phyloP scores from a whole-genome alignment of 2,888 invertebrate genomes.

The Rotaria macrura region DNA sequence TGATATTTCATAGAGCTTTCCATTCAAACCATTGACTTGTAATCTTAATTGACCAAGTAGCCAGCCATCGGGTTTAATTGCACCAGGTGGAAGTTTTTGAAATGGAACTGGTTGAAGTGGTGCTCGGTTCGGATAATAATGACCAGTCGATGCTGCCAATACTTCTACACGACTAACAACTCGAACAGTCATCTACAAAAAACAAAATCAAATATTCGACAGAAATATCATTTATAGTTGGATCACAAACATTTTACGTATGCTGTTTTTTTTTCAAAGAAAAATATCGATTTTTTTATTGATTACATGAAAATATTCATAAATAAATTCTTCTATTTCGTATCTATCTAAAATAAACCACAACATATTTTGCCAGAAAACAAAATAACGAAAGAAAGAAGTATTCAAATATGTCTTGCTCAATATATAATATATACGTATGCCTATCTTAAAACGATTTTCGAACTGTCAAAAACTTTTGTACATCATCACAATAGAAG shows the following conservation, averaged over 20 bases:
- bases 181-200: neutral
- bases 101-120: neutral
- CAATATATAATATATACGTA: neutral
- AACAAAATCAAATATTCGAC: no score
- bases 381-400: neutral
- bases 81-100: neutral
- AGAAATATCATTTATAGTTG: no score
- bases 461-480: neutral
- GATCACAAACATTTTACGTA: no score
- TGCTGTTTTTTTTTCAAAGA: no score
- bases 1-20: neutral
- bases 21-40: neutral
- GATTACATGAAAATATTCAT: no score
- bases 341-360: neutral
- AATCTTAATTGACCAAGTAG: neutral
- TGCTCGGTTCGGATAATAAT: neutral
- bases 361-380: neutral
- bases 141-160: neutral
- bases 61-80: neutral
- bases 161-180: neutral
- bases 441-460: neutral
- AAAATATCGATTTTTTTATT: no score
- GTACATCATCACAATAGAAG: conserved; percentile 1
- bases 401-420: neutral
- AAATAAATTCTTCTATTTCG: neutral